Base-by-base conservation (phyloP, 2,888 invertebrate species). In the Lasioglossum vierecki region DNA sequence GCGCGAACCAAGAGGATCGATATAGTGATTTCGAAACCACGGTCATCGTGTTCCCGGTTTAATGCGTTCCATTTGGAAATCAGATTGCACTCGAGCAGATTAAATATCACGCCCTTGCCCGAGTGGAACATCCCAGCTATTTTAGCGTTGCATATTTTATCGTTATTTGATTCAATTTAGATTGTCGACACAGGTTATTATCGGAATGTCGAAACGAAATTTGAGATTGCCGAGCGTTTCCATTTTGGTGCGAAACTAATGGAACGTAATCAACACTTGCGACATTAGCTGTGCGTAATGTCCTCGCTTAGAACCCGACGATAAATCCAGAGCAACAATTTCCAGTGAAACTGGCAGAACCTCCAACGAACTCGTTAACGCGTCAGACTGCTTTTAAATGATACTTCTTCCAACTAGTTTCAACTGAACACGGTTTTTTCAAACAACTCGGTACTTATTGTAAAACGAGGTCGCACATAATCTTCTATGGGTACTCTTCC, bases 251-350 rank as follows among this genome's bases (percentile, higher is more conserved):
- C 30, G 30, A 18, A 63, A 63, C 63, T 63, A 63, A 63, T 63
- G 63, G 63, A 63, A 63, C 63, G 63, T 63, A 63, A 63, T 63
- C 63, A 63, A 63, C 63, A 63, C 63, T 63, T 63, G 63, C 63
- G 63, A 63, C 63, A 63, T 63, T 63, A 63, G 63, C 63, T 18
- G 63, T 18, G 18, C 63, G 30, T 63, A 63, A 63, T 63, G 63
- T 63, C 63, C 63, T 30, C 63, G 15, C 63, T 63, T 63, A 63
- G 63, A 35, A 30, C 18, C 35, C 18, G 63, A 18, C 63, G 30
- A 63, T 63, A 63, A 63, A 63, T 63, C 35, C 30, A 8, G 63
- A 8, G 63, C 63, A 35, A 63, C 63, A 35, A 63, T 35, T 63
- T 30, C 63, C 30, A 30, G 30, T 18, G 63, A 18, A 30, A 63